Evolutionary conservation across 2,797 vertebrate species (phyloP).

Genomic region (Acanthornis magna): DNA sequence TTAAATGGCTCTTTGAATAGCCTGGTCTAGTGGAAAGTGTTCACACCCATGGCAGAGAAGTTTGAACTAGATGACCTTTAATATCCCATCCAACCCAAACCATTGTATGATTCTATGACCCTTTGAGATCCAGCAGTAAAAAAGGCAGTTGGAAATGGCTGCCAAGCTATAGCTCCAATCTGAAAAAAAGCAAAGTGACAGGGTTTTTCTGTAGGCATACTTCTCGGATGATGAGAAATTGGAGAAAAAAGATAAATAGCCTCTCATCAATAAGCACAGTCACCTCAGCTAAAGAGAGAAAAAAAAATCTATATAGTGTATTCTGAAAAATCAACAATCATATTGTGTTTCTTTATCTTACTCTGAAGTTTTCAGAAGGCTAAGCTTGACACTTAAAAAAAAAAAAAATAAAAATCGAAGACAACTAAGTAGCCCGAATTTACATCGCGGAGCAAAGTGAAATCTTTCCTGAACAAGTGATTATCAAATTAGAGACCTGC

Average conservation of each 20-base stretch:
- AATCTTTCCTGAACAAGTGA: constrained; percentile 41
- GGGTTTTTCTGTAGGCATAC: not conserved
- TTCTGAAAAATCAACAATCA: not conserved
- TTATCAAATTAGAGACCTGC: constrained; percentile 72
- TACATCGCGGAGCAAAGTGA: constrained; percentile 47
- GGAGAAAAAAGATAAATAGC: not conserved
- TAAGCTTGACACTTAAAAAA: not conserved
- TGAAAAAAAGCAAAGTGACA: not conserved
- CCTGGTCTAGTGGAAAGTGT: not conserved
- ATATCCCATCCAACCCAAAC: not conserved
- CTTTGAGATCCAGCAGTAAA: not conserved
- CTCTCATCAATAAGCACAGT: not conserved
- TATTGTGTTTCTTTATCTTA: not conserved
- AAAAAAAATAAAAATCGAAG: not conserved
- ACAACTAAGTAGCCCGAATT: not conserved
- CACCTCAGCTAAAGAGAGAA: not conserved
- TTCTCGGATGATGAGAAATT: not conserved
- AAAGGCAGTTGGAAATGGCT: not conserved
- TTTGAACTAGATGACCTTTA: not conserved
- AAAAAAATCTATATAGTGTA: not conserved
- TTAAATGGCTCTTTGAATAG: accelerated
- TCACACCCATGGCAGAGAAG: not conserved
- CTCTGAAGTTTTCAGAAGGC: not conserved
- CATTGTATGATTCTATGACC: not conserved
- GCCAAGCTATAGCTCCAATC: not conserved